These are phyloP conservation scores for Microcebus tavaratra DNA, from an alignment of 2,113 vertebrate species.

Conservation along the genomic window DNA sequence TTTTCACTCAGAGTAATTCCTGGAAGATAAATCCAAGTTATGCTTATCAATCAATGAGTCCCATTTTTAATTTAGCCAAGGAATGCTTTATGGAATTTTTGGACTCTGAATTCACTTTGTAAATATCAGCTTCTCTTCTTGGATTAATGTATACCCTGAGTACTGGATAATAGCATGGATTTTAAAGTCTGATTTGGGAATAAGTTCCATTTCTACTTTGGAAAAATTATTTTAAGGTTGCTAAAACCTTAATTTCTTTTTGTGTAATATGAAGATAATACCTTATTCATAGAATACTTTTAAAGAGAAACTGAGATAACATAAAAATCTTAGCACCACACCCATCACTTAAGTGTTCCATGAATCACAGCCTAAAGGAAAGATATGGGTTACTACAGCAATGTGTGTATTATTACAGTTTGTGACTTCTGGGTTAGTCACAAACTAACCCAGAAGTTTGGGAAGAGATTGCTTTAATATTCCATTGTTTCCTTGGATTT, in stretches of 20 bases:
- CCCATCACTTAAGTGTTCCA: background rate
- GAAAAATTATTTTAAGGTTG: conserved; percentile 31
- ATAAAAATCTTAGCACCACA: background rate
- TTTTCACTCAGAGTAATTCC: background rate
- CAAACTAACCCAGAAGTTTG: too few relatives aligned
- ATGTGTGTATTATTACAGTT: background rate
- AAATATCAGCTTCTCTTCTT: background rate
- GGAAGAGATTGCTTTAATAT: background rate
- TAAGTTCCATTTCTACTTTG: conserved; percentile 15
- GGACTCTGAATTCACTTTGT: background rate
- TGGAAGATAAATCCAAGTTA: background rate
- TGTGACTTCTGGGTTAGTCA: background rate
- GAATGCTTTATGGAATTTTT: background rate
- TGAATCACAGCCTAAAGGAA: background rate
- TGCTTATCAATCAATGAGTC: background rate
- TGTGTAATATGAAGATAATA: background rate
- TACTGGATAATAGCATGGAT: background rate
- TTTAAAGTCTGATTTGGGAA: conserved; percentile 7
- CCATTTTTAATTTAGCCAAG: background rate
- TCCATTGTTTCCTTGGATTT: background rate
- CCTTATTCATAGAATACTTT: background rate
- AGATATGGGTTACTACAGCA: background rate
- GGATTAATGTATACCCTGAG: background rate
- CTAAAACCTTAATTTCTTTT: background rate
- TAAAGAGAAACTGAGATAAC: background rate